Percentiles rank a stretch among this genome's conserved stretches.
Conservation (phyloP, 2,797 vertebrate species). For the Ptychobarbus kaznakovi region DNA sequence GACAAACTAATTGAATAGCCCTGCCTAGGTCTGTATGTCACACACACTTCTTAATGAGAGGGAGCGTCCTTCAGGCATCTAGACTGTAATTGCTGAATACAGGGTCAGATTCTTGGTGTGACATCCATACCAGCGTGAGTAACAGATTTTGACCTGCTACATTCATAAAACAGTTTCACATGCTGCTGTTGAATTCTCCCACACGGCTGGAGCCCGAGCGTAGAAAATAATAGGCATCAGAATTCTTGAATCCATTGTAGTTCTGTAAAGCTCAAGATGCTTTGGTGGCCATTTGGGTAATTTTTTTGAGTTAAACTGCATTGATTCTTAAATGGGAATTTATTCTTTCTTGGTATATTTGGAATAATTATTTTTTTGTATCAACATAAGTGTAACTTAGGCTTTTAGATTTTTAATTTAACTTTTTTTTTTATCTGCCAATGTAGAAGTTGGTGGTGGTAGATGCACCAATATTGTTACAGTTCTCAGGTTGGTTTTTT, state of each 20-base stretch:
- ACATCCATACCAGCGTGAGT: constrained; percentile 46
- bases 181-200: constrained; percentile 14
- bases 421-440: neutral
- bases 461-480: neutral
- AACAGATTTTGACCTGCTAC: constrained; percentile 52
- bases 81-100: constrained; percentile 51
- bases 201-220: constrained; percentile 9
- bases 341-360: neutral
- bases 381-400: neutral
- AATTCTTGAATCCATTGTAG: constrained; percentile 9
- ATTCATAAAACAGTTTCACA: constrained; percentile 50
- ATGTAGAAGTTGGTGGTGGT: neutral
- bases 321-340: neutral
- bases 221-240: neutral
- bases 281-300: neutral
- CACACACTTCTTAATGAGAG: constrained; percentile 31
- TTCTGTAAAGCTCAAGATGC: neutral
- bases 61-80: constrained; percentile 46
- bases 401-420: neutral
- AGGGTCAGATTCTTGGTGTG: constrained; percentile 58
- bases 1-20: too few species aligned
- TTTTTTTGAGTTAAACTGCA: neutral
- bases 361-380: neutral
- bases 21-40: neutral
- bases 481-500: neutral